Evolutionary conservation across 92 coral and sea anemone genomes (phyloP).

Genomic region (Parazoanthus swiftii): DNA sequence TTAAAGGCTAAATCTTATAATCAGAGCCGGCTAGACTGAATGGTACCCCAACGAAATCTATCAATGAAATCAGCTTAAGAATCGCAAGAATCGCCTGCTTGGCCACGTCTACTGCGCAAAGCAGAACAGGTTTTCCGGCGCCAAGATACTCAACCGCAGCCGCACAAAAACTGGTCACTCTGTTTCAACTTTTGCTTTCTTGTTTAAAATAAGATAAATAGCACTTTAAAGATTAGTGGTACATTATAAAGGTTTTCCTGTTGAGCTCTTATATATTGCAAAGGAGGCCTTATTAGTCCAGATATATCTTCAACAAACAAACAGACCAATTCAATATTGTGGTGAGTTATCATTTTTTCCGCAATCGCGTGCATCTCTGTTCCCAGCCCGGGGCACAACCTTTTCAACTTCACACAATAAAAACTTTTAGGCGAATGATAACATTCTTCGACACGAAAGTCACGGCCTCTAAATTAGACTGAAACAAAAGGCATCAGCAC

Average conservation of each 20-base stretch:
- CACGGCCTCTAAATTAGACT: no score
- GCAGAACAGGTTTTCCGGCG: background rate
- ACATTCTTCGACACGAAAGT: background rate
- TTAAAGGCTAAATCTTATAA: background rate
- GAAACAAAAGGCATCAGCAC: no score
- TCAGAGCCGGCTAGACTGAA: background rate
- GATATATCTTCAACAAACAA: background rate
- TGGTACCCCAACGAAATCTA: background rate
- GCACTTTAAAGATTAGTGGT: background rate
- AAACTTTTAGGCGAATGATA: background rate
- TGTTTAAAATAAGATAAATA: background rate
- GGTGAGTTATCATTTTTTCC: background rate
- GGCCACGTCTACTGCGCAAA: background rate
- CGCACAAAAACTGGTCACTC: background rate
- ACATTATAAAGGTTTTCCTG: background rate
- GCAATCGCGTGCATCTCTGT: background rate
- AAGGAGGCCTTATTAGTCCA: background rate
- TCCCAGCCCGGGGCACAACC: background rate
- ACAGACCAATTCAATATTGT: background rate
- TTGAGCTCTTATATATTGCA: background rate
- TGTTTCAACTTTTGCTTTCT: background rate
- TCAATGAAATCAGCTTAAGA: background rate
- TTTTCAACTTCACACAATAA: background rate
- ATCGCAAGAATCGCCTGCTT: background rate
- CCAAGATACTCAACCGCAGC: background rate